These are phyloP conservation scores for Clitarchus hookeri DNA, from an alignment of 2,888 invertebrate species.

Conservation along the genomic window DNA sequence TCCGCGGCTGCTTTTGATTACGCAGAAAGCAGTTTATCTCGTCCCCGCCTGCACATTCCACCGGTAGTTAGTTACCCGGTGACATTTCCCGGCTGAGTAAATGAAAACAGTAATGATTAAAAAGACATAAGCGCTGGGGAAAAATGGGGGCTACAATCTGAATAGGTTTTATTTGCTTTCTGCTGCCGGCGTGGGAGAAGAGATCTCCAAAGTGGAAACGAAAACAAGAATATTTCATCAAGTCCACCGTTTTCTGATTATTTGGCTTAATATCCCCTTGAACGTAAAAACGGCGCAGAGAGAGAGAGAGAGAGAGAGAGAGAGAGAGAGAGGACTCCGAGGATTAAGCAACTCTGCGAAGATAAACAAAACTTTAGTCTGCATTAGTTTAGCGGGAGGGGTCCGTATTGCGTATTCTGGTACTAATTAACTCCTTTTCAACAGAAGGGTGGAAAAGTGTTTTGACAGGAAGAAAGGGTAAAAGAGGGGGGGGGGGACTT, in stretches of 20 bases:
- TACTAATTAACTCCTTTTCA: background rate
- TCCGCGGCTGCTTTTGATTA: background rate
- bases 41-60: background rate
- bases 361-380: slow-evolving; percentile 10
- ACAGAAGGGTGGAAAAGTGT: background rate
- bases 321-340: background rate
- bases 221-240: slow-evolving; percentile 4
- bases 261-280: background rate
- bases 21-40: background rate
- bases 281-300: background rate
- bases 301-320: background rate
- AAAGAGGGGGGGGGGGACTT: background rate
- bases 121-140: background rate
- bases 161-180: background rate
- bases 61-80: background rate
- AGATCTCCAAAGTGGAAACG: slow-evolving; percentile 4
- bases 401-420: background rate
- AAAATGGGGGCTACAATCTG: background rate
- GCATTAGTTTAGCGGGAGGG: slow-evolving; percentile 2
- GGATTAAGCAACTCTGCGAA: background rate
- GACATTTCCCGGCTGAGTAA: background rate
- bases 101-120: slow-evolving; percentile 14
- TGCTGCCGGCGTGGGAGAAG: background rate
- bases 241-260: background rate
- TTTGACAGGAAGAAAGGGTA: background rate